Conservation (phyloP, 2,888 invertebrate genomes). For the Drosophila conformis region DNA sequence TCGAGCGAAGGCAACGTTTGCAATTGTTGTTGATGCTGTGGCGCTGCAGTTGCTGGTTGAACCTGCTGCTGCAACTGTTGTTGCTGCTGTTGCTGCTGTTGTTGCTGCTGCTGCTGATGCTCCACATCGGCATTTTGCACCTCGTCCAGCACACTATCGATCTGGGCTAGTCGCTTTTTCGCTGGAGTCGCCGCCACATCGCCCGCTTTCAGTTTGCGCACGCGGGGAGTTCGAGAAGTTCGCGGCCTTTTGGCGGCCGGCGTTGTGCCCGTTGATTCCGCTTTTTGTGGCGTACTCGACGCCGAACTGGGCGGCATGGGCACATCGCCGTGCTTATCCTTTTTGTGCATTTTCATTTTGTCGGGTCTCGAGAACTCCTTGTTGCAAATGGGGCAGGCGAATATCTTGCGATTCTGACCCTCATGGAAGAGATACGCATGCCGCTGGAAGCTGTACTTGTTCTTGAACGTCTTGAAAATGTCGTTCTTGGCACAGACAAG, state of each 20-base stretch:
- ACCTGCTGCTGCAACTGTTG: constrained; percentile 41
- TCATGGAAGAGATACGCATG: constrained; percentile 84
- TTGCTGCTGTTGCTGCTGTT: constrained; percentile 41
- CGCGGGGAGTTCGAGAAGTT: constrained; percentile 73
- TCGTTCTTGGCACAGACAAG: constrained; percentile 84
- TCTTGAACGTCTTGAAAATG: constrained; percentile 83
- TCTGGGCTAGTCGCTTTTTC: constrained; percentile 80
- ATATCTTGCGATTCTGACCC: constrained; percentile 83
- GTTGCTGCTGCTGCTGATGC: constrained; percentile 52
- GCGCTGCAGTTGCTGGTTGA: constrained; percentile 57
- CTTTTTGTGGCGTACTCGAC: constrained; percentile 59
- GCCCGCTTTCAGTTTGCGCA: constrained; percentile 66
- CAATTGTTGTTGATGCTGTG: constrained; percentile 56
- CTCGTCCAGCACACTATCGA: constrained; percentile 82
- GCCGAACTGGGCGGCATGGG: constrained; percentile 66
- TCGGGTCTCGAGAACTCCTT: constrained; percentile 84
- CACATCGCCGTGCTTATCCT: constrained; percentile 83
- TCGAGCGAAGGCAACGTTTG: constrained; percentile 82
- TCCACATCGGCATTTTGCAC: constrained; percentile 76
- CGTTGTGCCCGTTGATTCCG: constrained; percentile 37
- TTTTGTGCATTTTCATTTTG: constrained; percentile 84
- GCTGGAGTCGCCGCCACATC: constrained; percentile 61
- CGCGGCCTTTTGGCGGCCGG: constrained; percentile 69
- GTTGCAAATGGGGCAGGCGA: constrained; percentile 83
- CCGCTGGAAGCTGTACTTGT: constrained; percentile 84